Base-by-base conservation (phyloP, 2,888 invertebrate genomes). In the Barypeithes pellucidus region DNA sequence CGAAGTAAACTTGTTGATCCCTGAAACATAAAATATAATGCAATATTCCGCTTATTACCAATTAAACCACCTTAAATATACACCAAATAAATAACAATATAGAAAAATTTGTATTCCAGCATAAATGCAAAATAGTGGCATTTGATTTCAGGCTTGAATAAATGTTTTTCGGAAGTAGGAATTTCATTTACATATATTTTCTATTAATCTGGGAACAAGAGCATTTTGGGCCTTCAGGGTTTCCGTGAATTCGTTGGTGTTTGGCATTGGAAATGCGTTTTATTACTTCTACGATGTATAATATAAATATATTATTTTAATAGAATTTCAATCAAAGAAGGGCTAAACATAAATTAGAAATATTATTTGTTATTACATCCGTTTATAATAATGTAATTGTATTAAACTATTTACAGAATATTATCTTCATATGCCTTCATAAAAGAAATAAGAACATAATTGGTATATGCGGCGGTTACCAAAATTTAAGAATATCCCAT, bases 101-200 rank as follows among this genome's bases (percentile, higher is more conserved):
- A 45, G 16, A 14, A 14, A 45, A 45, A 41, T 41, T 3, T 41
- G 2, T 45, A 45, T 45, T 14, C 11, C 47, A 20, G 47, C 18
- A 47, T 47, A 47, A 47, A 47, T 47, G 52, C 52, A 52, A 29
- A 52, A 20, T 29, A 52, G 20, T 12, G 8, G 14, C 52, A 7
- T 52, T n/a, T 52, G 29, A 52, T 52, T 29, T 29, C 29, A 29
- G 52, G 52, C 29, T 52, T 14, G 29, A 52, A 7, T 29, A 29
- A 14, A 52, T n/a, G 29, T n/a, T 52, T 24, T 52, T 52, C 29
- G 29, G 14, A 52, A 29, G 52, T 29, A 24, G 29, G 52, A 52
- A 29, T 52, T 52, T 29, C n/a, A 52, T 52, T 52, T 22, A 14
- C 52, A 52, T 52, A 52, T 52, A 22, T 52, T 52, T 9, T 52